A percentile compares a stretch with the other conserved stretches of the same genome.
Conservation (phyloP, 2,797 vertebrate species). For the Argya squamiceps region DNA sequence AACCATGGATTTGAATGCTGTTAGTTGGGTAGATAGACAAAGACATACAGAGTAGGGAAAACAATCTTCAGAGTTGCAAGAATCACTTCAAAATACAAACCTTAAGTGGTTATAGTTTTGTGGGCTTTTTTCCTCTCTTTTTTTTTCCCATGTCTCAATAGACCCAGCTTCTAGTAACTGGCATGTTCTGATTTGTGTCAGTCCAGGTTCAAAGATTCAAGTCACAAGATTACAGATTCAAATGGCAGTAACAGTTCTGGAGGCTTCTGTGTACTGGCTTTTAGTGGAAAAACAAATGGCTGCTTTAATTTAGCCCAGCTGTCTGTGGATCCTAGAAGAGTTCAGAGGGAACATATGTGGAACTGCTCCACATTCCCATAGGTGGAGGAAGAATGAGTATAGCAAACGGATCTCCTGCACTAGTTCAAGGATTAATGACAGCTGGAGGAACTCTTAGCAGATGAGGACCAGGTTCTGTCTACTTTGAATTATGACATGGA, state of each 20-base stretch:
- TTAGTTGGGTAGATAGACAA: neutral
- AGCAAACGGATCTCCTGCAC: neutral
- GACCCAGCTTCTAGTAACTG: neutral
- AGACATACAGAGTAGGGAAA: neutral
- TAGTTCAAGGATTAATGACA: neutral
- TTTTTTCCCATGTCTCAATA: neutral
- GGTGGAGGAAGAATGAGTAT: neutral
- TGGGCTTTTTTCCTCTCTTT: neutral
- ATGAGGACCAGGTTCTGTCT: neutral
- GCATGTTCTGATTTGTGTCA: neutral
- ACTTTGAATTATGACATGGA: neutral
- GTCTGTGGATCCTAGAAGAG: neutral
- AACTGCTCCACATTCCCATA: neutral
- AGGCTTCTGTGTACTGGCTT: neutral
- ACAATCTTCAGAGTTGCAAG: neutral
- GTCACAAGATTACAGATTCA: neutral
- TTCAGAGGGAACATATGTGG: neutral
- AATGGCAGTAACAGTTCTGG: neutral
- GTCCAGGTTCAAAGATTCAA: neutral
- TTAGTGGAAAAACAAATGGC: neutral
- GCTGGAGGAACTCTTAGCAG: neutral
- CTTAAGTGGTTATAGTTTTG: neutral
- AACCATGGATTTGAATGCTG: neutral
- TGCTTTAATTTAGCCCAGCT: neutral
- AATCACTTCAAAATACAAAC: neutral